Evolutionary conservation across 2,888 invertebrate genomes (phyloP).

Genomic region (Acrocyrtus sp.): DNA sequence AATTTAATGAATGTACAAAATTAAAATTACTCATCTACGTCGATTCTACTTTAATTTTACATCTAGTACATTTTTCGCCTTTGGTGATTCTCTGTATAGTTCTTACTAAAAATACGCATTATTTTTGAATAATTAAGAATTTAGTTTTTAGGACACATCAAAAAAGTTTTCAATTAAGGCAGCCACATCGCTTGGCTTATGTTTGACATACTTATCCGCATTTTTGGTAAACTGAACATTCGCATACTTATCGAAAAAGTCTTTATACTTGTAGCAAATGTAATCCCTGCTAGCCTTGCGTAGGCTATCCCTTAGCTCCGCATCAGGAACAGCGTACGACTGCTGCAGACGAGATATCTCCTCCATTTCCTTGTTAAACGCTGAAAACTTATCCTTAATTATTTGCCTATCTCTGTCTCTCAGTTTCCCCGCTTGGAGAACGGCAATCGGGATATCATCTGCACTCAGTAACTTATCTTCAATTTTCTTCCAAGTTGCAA

Average conservation of each 20-base stretch:
- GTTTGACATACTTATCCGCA: conserved; percentile 92
- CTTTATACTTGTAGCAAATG: conserved; percentile 85
- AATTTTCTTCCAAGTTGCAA: conserved; percentile 77
- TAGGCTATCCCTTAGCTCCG: conserved; percentile 85
- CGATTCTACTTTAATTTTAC: too few relatives aligned
- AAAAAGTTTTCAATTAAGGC: conserved; percentile 89
- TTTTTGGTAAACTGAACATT: conserved; percentile 89
- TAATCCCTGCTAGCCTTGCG: conserved; percentile 91
- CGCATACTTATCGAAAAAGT: conserved; percentile 79
- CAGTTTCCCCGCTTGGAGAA: conserved; percentile 74
- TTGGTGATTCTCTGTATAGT: background rate
- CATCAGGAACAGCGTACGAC: conserved; percentile 92
- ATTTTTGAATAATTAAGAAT: background rate
- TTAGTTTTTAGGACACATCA: conserved; percentile 77
- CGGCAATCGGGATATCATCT: conserved; percentile 75
- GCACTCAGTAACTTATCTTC: conserved; percentile 77
- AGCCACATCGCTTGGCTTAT: conserved; percentile 85
- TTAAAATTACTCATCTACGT: too few relatives aligned
- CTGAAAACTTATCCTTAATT: conserved; percentile 89
- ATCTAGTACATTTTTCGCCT: too few relatives aligned
- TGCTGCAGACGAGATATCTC: conserved; percentile 86
- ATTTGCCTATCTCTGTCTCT: conserved; percentile 87
- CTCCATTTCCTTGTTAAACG: conserved; percentile 96
- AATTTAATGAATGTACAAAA: too few relatives aligned
- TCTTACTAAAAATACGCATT: background rate